Base-by-base conservation (phyloP, 2,113 vertebrate genomes). In the Scomber japonicus region DNA sequence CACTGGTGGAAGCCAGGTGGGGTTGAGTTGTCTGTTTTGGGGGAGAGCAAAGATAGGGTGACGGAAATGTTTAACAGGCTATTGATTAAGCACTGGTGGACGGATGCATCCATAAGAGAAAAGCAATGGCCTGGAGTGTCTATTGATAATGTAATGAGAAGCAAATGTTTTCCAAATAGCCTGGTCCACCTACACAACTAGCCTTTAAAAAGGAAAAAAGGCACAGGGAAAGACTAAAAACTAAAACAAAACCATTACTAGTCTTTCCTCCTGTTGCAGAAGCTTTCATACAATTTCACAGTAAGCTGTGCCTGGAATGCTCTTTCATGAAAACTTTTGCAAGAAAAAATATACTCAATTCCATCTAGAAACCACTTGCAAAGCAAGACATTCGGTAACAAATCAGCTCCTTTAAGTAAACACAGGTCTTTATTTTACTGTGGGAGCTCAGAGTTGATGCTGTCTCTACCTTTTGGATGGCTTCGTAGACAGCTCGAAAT, bases 401-500 rank as follows among this genome's bases (percentile, higher is more conserved):
- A 71, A 19, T 14, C 64, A n/a, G n/a, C 27, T 27, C 11, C 17
- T 11, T 21, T 27, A 7, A 12, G 31, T n/a, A 16, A 55, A 31
- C 17, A 11, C 4, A 9, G 2, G 1, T 3, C 14, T 71, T 48
- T 8, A 12, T 50, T 77, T 45, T 30, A 45, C 68, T 62, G 31
- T 31, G 1, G 10, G n/a, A 21, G 30, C 44, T 40, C 27, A 8
- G 13, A 75, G 35, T 40, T 40, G 35, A 40, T 7, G 7, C 8
- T 40, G 35, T 31, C 12, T 12, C 91, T 96, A 99, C 98, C 90
- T 97, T 96, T 82, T 91, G 95, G 80, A 99, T 94, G 65, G 96
- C 96, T 75, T 98, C 95, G 75, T 99, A 99, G 75, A 99, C 85
- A 19, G 97, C 96, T 89, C 96, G 96, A 90, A 99, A 99, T 1